phyloP scores from a whole-genome alignment of 2,113 vertebrate species.

The Plectropomus leopardus region DNA sequence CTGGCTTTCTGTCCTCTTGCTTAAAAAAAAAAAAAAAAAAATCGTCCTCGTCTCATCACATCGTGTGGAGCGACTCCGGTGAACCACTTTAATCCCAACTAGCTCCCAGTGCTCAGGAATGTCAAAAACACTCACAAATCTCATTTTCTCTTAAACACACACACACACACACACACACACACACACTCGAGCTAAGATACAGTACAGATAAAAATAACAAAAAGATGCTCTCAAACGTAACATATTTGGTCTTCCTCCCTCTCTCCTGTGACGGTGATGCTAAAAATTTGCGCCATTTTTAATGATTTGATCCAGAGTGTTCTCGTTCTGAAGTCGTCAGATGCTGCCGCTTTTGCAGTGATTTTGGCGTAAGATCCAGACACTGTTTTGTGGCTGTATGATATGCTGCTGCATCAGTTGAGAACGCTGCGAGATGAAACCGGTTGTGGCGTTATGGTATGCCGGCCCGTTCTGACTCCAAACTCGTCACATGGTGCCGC shows the following conservation, averaged over 20 bases:
- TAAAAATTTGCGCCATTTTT: background rate
- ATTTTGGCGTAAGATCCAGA: too few relatives aligned
- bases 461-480: too few relatives aligned
- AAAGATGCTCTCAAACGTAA: slow-evolving; percentile 8
- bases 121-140: slow-evolving; percentile 27
- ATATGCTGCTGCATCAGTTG: too few relatives aligned
- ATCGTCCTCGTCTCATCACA: slow-evolving; percentile 7
- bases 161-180: slow-evolving; percentile 14
- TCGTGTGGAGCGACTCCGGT: slow-evolving; percentile 17
- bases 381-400: too few relatives aligned
- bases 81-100: slow-evolving; percentile 44
- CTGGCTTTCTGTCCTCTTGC: slow-evolving; percentile 5
- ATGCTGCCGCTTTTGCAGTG: too few relatives aligned
- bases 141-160: slow-evolving; percentile 11
- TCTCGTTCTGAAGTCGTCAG: too few relatives aligned
- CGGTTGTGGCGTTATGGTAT: too few relatives aligned
- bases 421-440: too few relatives aligned
- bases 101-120: slow-evolving; percentile 63
- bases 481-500: too few relatives aligned
- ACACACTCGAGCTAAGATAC: slow-evolving; percentile 34
- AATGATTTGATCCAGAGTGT: background rate
- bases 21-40: slow-evolving; percentile 9
- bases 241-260: background rate
- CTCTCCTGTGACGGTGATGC: background rate
- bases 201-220: slow-evolving; percentile 61